These are phyloP conservation scores for Cyanistes caeruleus DNA, from an alignment of 2,113 vertebrate genomes.

Conservation along the genomic window DNA sequence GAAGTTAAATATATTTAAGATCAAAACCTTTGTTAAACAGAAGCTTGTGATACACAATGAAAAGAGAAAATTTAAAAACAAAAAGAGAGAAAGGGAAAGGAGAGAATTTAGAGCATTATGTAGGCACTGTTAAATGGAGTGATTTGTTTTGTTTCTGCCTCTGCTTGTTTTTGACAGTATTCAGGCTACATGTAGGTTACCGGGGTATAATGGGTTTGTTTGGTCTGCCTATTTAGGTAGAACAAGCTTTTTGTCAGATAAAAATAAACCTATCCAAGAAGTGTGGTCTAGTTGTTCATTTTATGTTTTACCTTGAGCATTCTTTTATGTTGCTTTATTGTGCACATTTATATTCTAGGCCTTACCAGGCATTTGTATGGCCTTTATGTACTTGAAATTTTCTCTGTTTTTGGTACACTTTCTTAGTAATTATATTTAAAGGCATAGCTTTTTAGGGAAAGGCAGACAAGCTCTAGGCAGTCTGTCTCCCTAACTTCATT, in stretches of 20 bases:
- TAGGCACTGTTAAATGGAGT: not conserved
- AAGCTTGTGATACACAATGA: not conserved
- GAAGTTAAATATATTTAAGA: not conserved
- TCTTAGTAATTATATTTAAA: not conserved
- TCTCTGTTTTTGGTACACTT: not conserved
- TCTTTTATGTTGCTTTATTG: not conserved
- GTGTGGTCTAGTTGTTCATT: not conserved
- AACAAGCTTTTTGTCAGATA: not conserved
- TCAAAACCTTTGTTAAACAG: not conserved
- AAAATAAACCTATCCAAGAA: not conserved
- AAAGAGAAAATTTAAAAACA: not conserved
- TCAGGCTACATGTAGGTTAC: not conserved
- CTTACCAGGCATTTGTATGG: not conserved
- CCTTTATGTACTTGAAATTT: not conserved
- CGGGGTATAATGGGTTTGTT: not conserved
- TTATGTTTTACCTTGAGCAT: not conserved
- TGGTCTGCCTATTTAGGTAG: not conserved
- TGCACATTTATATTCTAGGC: not conserved
- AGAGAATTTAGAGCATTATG: accelerated
- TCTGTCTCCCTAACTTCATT: not conserved
- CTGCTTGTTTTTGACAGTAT: not conserved
- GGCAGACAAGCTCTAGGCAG: not conserved
- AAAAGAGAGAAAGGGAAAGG: not conserved
- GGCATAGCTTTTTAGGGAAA: not conserved
- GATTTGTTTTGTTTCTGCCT: not conserved